Evolutionary conservation across 1,140 invertebrate genomes (phyloP), one percentile per base, ranked within the genome.

Genomic region (Sinonovacula constricta): DNA sequence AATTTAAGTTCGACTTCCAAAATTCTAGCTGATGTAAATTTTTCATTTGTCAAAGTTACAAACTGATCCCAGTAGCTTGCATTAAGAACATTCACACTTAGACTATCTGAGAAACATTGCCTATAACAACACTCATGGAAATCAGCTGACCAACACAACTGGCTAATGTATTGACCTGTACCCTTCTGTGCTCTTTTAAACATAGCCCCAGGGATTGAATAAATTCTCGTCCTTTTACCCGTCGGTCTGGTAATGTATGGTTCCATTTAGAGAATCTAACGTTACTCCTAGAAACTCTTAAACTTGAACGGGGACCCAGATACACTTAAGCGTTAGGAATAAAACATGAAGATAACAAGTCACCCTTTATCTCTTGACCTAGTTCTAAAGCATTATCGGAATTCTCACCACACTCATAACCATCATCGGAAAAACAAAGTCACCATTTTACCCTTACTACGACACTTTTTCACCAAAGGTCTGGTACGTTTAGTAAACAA

Each of bases 61-160:
- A 22, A 66, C 34, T 49, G 26, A 30, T 24, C 18, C 18, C 30
- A 45, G 36, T 39, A 12, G 14, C 36, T 15, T 51, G 33, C 12
- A 67, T 7, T 34, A 2, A 60, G 36, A 71, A 66, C 49, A 34
- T 66, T 39, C 0, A 67, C 49, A 65, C 77, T 79, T 66, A 79
- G 28, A 3, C 22, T 14, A 81, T 77, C 45, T 72, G 65, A 15
- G 33, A 63, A n/a, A 81, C 53, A 31, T 81, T 67, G 15, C 80
- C 74, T 34, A 65, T 24, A 45, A 78, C 67, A 36, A 60, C 28
- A n/a, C 49, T 65, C 54, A 62, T 81, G 53, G 70, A 75, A 30
- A 80, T 75, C 24, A 81, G 57, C 34, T 81, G 72, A 12, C 71
- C 79, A 14, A 76, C 79, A 3, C 62, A 12, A 71, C 63, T 69